Conservation (phyloP, 2,113 vertebrate species). For the Halcyon malimbica region DNA sequence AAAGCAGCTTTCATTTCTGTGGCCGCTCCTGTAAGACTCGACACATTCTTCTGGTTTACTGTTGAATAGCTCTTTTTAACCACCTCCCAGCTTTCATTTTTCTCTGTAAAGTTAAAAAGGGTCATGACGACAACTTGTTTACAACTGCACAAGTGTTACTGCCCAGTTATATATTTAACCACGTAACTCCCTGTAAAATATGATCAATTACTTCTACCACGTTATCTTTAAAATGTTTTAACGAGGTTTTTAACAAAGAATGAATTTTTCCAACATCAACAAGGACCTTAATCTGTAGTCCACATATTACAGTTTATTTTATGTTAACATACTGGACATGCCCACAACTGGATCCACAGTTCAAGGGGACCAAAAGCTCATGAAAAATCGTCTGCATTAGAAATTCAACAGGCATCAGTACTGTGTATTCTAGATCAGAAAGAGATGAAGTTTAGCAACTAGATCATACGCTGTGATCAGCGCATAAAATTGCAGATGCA, state of each 20-base stretch:
- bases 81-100: background rate
- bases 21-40: background rate
- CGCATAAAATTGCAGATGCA: background rate
- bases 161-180: background rate
- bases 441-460: background rate
- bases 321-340: background rate
- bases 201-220: background rate
- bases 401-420: background rate
- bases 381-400: fast-evolving
- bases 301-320: background rate
- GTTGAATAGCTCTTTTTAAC: background rate
- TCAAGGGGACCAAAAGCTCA: background rate
- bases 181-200: background rate
- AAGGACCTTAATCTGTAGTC: background rate
- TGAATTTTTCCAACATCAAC: background rate
- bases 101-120: background rate
- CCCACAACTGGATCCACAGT: background rate
- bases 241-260: background rate
- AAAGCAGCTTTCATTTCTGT: background rate
- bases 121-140: background rate
- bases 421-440: background rate
- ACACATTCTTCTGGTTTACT: background rate
- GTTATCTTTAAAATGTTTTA: background rate
- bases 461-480: background rate
- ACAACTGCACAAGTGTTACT: background rate